Evolutionary conservation across 1,140 invertebrate species (phyloP).

Genomic region (Eciton burchellii): DNA sequence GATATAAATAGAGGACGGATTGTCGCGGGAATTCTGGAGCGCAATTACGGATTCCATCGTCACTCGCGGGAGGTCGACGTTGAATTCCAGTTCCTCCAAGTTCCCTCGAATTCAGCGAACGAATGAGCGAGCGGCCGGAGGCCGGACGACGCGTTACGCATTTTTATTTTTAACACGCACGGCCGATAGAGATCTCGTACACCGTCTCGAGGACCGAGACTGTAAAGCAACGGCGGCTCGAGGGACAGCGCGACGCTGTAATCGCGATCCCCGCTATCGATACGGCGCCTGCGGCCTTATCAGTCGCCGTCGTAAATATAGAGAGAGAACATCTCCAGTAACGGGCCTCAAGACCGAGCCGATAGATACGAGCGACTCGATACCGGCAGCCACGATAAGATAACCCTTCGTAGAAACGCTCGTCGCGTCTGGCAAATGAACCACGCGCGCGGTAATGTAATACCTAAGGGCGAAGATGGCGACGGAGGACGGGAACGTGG

Average conservation of each 20-base stretch:
- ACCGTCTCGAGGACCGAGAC: neutral
- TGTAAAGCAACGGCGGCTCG: neutral
- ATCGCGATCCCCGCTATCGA: slow-evolving; percentile 31
- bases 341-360: slow-evolving; percentile 32
- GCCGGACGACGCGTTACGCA: neutral
- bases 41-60: neutral
- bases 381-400: slow-evolving; percentile 40
- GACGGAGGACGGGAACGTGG: slow-evolving; percentile 15
- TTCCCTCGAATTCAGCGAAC: neutral
- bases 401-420: slow-evolving; percentile 63
- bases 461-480: slow-evolving; percentile 35
- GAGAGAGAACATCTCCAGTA: slow-evolving; percentile 44
- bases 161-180: slow-evolving; percentile 17
- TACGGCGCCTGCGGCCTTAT: slow-evolving; percentile 28
- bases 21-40: neutral
- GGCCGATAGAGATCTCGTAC: slow-evolving; percentile 13
- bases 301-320: slow-evolving; percentile 24
- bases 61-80: neutral
- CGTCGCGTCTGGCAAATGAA: slow-evolving; percentile 63
- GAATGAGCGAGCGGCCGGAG: neutral
- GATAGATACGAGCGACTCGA: slow-evolving; percentile 43
- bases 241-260: slow-evolving; percentile 1
- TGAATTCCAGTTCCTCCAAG: neutral
- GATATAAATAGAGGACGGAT: slow-evolving; percentile 9
- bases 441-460: slow-evolving; percentile 53